Percentiles rank a stretch among this genome's conserved stretches.
Evolutionary conservation across 2,113 vertebrate genomes (phyloP).

Genomic region (Pardalotus punctatus): DNA sequence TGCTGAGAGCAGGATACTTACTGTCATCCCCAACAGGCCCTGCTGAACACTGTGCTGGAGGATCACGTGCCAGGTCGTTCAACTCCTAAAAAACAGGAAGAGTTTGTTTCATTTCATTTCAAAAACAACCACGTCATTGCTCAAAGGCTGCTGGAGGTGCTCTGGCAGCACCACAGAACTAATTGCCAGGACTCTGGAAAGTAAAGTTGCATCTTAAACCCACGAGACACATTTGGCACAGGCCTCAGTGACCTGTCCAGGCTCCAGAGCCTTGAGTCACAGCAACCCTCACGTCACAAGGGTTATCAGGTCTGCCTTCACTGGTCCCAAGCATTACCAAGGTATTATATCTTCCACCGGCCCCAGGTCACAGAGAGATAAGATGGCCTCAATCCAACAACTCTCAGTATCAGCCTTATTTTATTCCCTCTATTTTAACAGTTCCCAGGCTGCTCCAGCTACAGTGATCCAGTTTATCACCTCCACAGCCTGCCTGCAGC

Average conservation of each 20-base stretch:
- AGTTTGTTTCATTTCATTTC: neutral
- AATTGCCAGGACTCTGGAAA: neutral
- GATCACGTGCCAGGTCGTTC: constrained; percentile 97
- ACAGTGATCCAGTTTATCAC: neutral
- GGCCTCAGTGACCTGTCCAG: neutral
- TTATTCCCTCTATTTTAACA: neutral
- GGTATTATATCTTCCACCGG: neutral
- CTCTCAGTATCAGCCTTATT: neutral
- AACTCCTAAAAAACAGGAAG: constrained; percentile 81
- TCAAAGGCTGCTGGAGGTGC: neutral
- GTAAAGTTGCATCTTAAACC: neutral
- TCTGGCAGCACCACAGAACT: neutral
- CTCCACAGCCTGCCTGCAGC: neutral
- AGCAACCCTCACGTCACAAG: neutral
- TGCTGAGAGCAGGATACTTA: constrained; percentile 21
- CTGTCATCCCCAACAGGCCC: constrained; percentile 95
- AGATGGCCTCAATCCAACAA: neutral
- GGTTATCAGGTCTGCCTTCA: neutral
- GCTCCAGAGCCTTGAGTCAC: neutral
- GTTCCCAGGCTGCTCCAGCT: neutral
- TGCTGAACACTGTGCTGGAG: constrained; percentile 97
- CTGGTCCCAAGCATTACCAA: neutral
- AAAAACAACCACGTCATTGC: neutral
- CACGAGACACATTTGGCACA: accelerated
- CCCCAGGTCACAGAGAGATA: neutral